A percentile compares a stretch with the other conserved stretches of the same genome.
Conservation (phyloP, 2,797 vertebrate species). For the Oryzias sinensis region DNA sequence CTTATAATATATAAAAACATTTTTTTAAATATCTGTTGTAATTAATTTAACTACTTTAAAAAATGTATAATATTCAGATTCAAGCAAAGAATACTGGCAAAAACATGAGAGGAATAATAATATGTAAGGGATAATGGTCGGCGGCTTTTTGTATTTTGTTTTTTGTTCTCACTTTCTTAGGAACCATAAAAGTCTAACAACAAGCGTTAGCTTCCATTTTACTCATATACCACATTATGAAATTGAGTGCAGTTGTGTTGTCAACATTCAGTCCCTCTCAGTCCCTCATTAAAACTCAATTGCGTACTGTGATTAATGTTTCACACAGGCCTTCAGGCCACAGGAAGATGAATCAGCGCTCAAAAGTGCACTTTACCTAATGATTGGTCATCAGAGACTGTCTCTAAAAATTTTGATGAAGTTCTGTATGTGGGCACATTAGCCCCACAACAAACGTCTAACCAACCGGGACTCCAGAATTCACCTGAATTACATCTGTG, state of each 20-base stretch:
- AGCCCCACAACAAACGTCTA: slow-evolving; percentile 15
- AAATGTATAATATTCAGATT: no score
- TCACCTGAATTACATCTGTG: background rate
- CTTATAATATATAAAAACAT: no score
- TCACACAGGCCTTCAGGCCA: background rate
- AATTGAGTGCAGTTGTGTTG: background rate
- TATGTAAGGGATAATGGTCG: no score
- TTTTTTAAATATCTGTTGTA: no score
- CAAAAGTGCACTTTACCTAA: background rate
- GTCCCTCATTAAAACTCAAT: background rate
- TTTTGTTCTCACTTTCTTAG: no score
- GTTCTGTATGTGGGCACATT: slow-evolving; percentile 19
- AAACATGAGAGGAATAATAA: no score
- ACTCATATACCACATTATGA: background rate
- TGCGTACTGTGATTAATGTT: slow-evolving; percentile 3
- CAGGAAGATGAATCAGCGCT: slow-evolving; percentile 7
- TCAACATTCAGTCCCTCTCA: background rate
- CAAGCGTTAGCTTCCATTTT: background rate
- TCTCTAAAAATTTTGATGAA: slow-evolving; percentile 4
- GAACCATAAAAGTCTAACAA: no score
- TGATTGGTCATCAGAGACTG: background rate
- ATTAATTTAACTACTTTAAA: no score
- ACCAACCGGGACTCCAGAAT: slow-evolving; percentile 6
- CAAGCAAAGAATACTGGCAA: no score
- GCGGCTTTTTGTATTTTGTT: no score